Percentiles rank a stretch among this genome's conserved stretches.
Conservation (phyloP, 2,888 invertebrate genomes). For the Tetramorium bicarinatum region DNA sequence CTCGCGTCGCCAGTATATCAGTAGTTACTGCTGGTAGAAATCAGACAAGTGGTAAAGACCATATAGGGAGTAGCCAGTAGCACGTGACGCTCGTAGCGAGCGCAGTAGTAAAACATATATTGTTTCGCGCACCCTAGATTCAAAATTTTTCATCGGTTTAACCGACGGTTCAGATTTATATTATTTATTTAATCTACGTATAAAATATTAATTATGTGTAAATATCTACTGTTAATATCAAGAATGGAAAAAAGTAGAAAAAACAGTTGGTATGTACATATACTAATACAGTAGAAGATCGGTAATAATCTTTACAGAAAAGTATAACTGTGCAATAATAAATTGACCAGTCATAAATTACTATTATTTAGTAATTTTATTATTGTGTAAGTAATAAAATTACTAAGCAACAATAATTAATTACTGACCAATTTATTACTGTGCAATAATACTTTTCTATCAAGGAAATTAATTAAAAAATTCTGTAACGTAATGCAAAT, state of each 20-base stretch:
- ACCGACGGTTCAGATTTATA: neutral
- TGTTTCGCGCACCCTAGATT: neutral
- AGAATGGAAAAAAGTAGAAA: neutral
- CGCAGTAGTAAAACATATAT: neutral
- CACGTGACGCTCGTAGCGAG: neutral
- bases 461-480: neutral
- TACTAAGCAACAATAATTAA: no score
- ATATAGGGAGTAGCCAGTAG: conserved; percentile 8
- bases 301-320: no score
- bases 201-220: conserved; percentile 17
- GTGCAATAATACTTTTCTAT: no score
- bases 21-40: neutral
- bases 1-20: neutral
- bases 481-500: neutral
- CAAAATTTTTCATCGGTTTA: neutral
- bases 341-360: no score
- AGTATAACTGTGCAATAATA: no score
- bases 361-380: no score
- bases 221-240: neutral
- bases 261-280: neutral
- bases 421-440: no score
- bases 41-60: conserved; percentile 24
- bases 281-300: neutral
- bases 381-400: no score
- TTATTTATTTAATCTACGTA: neutral